Percentiles rank a stretch among this genome's conserved stretches.
Conservation (phyloP, 2,888 invertebrate species). For the Drosophila fulvimacula region DNA sequence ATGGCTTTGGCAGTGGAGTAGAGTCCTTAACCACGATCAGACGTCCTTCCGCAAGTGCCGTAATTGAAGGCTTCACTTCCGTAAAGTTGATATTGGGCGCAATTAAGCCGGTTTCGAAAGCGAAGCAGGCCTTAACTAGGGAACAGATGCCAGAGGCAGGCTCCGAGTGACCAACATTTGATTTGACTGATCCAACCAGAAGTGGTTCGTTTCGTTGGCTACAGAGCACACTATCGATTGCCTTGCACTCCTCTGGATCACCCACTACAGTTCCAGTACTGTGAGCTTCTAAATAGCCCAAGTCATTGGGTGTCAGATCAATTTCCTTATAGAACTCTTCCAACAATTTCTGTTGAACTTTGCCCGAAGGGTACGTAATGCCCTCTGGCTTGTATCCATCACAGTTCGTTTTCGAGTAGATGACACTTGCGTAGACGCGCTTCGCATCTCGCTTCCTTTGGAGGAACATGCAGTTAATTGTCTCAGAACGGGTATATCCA, state of each 20-base stretch:
- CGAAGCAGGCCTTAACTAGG: constrained; percentile 91
- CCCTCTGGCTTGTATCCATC: constrained; percentile 91
- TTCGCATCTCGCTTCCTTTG: constrained; percentile 90
- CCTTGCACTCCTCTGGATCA: constrained; percentile 95
- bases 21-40: constrained; percentile 90
- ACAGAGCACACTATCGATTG: constrained; percentile 92
- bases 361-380: constrained; percentile 89
- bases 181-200: constrained; percentile 95
- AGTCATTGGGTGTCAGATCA: constrained; percentile 88
- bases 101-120: constrained; percentile 91
- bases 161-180: constrained; percentile 97
- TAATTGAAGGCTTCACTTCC: constrained; percentile 87
- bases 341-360: constrained; percentile 87
- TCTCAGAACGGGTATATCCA: constrained; percentile 94
- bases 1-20: constrained; percentile 89
- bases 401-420: constrained; percentile 92
- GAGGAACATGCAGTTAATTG: constrained; percentile 89
- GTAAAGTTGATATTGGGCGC: constrained; percentile 94
- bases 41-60: constrained; percentile 87
- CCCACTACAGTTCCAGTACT: constrained; percentile 93
- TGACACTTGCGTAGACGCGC: constrained; percentile 88
- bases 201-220: constrained; percentile 90
- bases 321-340: constrained; percentile 89
- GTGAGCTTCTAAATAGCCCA: constrained; percentile 94
- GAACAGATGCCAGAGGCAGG: constrained; percentile 93